Evolutionary conservation across 2,113 vertebrate species (phyloP), one percentile per base, ranked within the genome.

Genomic region (Oenanthe melanoleuca): DNA sequence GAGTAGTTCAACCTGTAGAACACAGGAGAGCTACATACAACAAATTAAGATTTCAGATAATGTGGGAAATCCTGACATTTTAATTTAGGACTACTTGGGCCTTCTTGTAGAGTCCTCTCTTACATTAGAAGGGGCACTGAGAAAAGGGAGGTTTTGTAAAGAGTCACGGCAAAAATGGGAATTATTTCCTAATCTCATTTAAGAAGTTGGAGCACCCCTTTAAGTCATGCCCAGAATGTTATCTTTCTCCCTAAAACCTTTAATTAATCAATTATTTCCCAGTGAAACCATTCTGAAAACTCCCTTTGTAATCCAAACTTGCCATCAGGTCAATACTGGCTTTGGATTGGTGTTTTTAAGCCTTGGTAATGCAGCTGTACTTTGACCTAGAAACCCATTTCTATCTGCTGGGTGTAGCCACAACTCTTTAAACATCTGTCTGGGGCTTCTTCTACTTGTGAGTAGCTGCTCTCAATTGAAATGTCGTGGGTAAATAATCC

Each of bases 371-470:
- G 38, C 59, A 90, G 47, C 71, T 87, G 49, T 88, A 49, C 52
- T 88, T 84, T 84, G 94, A 91, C 88, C 82, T 78, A 91, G 88
- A 93, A 93, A 91, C 80, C 75, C 34, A 18, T 70, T 92, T 93
- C 4, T 12, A 21, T 74, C 6, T 53, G 49, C 19, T 45, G 60
- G 15, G 66, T 74, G 14, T 34, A 69, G 53, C 37, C 52, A n/a
- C 7, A 45, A 1, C 23, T 77, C 59, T 64, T 82, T 42, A 42
- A 92, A 80, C 50, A 44, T 87, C 80, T 91, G 73, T 44, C 66
- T 33, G 49, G 19, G 50, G 18, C 31, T 61, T 53, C 44, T 29
- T 69, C 67, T 38, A 3, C 33, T 12, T 19, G 42, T 11, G 42
- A 85, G 21, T 14, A 8, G 26, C 29, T 22, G 24, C 56, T 67